Conservation (phyloP, 2,888 invertebrate species). For the Mallateleia sp. region DNA sequence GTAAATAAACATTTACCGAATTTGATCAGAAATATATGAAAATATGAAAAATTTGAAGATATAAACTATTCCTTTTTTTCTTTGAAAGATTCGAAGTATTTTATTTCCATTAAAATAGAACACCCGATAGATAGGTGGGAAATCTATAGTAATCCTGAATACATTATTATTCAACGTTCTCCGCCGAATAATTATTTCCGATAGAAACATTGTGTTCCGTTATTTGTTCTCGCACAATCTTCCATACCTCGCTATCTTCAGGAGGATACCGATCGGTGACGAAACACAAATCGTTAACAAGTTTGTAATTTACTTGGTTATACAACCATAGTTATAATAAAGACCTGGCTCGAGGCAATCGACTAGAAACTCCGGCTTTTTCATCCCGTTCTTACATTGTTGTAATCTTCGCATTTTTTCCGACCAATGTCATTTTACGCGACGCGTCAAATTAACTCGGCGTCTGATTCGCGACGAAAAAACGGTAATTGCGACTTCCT, state of each 20-base stretch:
- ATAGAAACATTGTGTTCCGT: conserved; percentile 9
- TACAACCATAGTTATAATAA: conserved; percentile 62
- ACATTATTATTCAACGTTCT: conserved; percentile 23
- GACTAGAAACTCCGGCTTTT: conserved; percentile 52
- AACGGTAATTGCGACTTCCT: conserved; percentile 48
- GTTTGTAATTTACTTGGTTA: conserved; percentile 63
- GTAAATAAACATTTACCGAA: too few species aligned
- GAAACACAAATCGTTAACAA: conserved; percentile 66
- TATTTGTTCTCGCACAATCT: conserved; percentile 14
- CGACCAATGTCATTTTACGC: conserved; percentile 44
- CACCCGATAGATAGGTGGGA: too few species aligned
- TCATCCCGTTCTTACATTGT: conserved; percentile 1
- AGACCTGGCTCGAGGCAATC: conserved; percentile 43
- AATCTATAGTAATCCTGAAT: too few species aligned
- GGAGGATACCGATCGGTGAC: conserved; percentile 49
- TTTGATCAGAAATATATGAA: too few species aligned
- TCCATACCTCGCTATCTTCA: conserved; percentile 32
- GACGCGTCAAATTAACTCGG: conserved; percentile 34
- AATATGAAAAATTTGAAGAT: too few species aligned
- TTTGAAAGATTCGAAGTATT: too few species aligned
- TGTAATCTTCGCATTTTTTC: conserved; percentile 26
- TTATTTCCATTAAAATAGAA: too few species aligned
- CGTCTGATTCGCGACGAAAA: conserved; percentile 40
- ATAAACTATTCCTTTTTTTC: too few species aligned
- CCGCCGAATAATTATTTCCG: conserved; percentile 24